Percentiles rank a stretch among this genome's conserved stretches.
These are phyloP conservation scores for Diabrotica virgifera DNA, from an alignment of 1,140 invertebrate species.

Conservation along the genomic window DNA sequence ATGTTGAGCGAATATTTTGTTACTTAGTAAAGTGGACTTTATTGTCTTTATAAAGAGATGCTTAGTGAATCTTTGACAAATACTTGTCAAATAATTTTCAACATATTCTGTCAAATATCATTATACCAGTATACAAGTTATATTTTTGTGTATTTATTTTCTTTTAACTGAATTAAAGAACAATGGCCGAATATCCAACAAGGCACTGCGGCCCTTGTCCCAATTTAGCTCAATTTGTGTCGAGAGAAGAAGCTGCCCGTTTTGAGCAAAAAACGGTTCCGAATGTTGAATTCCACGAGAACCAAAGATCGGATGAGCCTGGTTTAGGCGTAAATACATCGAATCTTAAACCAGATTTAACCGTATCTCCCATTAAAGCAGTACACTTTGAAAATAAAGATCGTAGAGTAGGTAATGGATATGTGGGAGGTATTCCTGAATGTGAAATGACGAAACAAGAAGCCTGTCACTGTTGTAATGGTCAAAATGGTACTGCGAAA, in stretches of 20 bases:
- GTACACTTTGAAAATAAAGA: slow-evolving; percentile 8
- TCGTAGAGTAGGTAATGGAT: not conserved
- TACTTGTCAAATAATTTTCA: too few relatives aligned
- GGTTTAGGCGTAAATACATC: slow-evolving; percentile 28
- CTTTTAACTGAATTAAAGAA: not conserved
- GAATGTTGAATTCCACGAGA: slow-evolving; percentile 26
- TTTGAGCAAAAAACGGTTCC: slow-evolving; percentile 35
- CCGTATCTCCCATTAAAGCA: slow-evolving; percentile 27
- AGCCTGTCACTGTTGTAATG: slow-evolving; percentile 18
- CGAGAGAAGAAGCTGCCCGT: slow-evolving; percentile 21
- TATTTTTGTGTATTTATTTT: too few relatives aligned
- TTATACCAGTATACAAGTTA: too few relatives aligned
- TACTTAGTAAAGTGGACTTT: too few relatives aligned
- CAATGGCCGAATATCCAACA: slow-evolving; percentile 33
- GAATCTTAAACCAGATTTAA: slow-evolving; percentile 28
- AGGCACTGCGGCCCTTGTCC: slow-evolving; percentile 30
- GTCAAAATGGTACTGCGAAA: slow-evolving; percentile 11
- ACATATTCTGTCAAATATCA: too few relatives aligned
- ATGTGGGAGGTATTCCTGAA: slow-evolving; percentile 26
- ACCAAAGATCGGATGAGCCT: slow-evolving; percentile 16
- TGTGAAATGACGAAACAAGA: slow-evolving; percentile 13
- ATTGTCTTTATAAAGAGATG: too few relatives aligned
- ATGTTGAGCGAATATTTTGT: too few relatives aligned
- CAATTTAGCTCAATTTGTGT: slow-evolving; percentile 24
- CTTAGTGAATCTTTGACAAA: too few relatives aligned